A percentile compares a stretch with the other conserved stretches of the same genome.
Conservation (phyloP, 1,140 invertebrate species). For the Zeugodacus cucurbitae region DNA sequence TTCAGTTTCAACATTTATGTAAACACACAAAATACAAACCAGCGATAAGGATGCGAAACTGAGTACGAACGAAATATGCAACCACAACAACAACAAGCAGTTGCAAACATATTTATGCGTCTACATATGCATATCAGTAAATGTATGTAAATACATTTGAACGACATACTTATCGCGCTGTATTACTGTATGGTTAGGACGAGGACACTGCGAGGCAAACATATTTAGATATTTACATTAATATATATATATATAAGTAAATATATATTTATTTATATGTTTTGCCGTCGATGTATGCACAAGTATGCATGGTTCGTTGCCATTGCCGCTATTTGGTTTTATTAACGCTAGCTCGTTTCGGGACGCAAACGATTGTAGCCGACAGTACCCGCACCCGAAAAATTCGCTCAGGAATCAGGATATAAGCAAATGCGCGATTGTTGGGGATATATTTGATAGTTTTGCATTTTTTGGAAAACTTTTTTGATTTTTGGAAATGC, state of each 20-base stretch:
- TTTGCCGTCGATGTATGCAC: background rate
- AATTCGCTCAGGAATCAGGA: background rate
- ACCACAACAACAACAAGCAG: background rate
- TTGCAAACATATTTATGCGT: background rate
- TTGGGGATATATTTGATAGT: background rate
- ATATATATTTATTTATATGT: background rate
- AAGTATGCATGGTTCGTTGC: conserved; percentile 29
- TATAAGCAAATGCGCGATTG: background rate
- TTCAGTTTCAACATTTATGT: conserved; percentile 18
- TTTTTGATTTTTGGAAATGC: no score
- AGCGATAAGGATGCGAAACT: background rate
- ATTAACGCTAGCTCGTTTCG: background rate
- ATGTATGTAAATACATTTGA: background rate
- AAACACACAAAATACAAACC: background rate
- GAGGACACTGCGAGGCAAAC: background rate
- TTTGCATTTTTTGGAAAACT: background rate
- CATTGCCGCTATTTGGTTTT: conserved; percentile 39
- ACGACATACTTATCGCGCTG: background rate
- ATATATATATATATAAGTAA: no score
- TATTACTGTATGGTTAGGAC: background rate
- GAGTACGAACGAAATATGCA: background rate
- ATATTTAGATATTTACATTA: background rate
- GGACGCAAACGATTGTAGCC: background rate
- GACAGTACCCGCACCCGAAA: conserved; percentile 40
- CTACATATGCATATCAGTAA: background rate